A percentile compares a stretch with the other conserved stretches of the same genome.
These are phyloP conservation scores for Venustoraphidia nigricollis DNA, from an alignment of 2,888 invertebrate genomes.

Conservation along the genomic window DNA sequence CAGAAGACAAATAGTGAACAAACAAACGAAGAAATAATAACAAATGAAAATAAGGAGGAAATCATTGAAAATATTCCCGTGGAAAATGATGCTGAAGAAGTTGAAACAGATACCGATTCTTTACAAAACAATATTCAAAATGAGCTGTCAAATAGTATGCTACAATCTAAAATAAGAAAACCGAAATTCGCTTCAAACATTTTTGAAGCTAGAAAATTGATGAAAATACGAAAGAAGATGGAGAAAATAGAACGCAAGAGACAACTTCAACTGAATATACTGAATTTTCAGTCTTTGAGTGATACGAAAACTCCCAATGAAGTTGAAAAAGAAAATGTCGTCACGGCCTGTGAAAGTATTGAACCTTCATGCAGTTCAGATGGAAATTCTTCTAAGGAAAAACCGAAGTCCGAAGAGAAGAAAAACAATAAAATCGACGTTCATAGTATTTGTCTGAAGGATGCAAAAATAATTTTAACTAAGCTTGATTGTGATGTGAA, in stretches of 20 bases:
- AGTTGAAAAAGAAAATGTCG: not conserved
- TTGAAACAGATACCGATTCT: too few species aligned
- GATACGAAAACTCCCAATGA: not conserved
- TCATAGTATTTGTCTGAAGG: not conserved
- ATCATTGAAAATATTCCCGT: not conserved
- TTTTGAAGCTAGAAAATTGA: constrained; percentile 45
- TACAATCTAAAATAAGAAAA: constrained; percentile 34
- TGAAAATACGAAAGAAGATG: constrained; percentile 48
- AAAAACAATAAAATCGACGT: not conserved
- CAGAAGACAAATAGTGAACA: too few species aligned
- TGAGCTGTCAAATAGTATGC: too few species aligned
- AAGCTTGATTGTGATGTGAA: constrained; percentile 5
- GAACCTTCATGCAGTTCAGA: not conserved
- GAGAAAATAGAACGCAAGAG: constrained; percentile 41
- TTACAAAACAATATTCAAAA: too few species aligned
- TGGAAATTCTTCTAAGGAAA: constrained; percentile 1
- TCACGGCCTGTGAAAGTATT: not conserved
- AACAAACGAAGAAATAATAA: too few species aligned
- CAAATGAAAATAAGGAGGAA: too few species aligned
- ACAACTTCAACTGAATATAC: constrained; percentile 21
- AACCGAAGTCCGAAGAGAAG: not conserved
- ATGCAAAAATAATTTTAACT: not conserved
- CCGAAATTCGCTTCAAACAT: constrained; percentile 54
- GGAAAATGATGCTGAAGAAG: too few species aligned
- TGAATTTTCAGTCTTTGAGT: too few species aligned